phyloP scores from a whole-genome alignment of 2,113 vertebrate species.

The Phalacrocorax pelagicus region DNA sequence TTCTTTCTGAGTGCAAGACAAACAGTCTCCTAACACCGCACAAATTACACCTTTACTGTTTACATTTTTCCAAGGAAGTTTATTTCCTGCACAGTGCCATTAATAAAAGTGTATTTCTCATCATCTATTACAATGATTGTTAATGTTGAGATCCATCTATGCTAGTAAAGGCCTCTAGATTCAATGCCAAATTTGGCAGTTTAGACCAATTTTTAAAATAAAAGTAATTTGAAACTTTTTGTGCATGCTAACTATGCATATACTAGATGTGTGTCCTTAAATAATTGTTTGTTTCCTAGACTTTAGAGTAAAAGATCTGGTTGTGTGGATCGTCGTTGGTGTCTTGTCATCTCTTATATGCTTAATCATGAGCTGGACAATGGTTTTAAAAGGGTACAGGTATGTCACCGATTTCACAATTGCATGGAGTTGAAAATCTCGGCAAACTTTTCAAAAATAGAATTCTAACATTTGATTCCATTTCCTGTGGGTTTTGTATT shows the following conservation, averaged over 20 bases:
- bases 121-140: neutral
- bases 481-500: neutral
- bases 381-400: constrained; percentile 86
- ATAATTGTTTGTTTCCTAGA: constrained; percentile 75
- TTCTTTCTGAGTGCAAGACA: too few species aligned
- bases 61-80: neutral
- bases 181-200: neutral
- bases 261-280: neutral
- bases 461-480: neutral
- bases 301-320: constrained; percentile 72
- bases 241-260: neutral
- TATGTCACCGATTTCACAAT: constrained; percentile 45
- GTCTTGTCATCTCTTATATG: constrained; percentile 81
- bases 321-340: constrained; percentile 83
- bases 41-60: too few species aligned
- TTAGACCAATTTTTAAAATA: neutral
- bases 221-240: neutral
- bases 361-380: constrained; percentile 81
- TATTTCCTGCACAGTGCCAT: neutral
- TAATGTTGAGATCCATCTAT: neutral
- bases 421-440: neutral
- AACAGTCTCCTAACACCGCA: too few species aligned
- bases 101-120: neutral
- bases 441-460: neutral
- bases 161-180: neutral